phyloP scores from a whole-genome alignment of 2,113 vertebrate species.

The Nesoenas mayeri region DNA sequence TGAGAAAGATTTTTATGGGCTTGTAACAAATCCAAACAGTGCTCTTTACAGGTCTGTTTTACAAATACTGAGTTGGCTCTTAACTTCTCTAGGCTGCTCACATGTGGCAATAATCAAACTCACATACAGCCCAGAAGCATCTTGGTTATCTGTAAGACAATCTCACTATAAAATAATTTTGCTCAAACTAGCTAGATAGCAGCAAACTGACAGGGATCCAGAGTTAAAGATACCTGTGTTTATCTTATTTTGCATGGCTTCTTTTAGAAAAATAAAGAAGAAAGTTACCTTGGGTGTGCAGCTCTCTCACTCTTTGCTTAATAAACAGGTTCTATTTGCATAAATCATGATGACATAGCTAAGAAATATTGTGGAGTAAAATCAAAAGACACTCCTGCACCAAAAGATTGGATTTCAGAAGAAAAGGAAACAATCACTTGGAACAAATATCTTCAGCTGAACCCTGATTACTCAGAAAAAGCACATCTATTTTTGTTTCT shows the following conservation, averaged over 20 bases:
- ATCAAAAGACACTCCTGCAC: background rate
- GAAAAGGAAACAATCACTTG: background rate
- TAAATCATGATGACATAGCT: background rate
- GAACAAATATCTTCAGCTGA: background rate
- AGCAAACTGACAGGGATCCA: background rate
- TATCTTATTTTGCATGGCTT: background rate
- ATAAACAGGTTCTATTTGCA: background rate
- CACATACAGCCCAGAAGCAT: background rate
- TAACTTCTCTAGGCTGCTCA: background rate
- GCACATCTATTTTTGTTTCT: background rate
- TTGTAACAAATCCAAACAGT: background rate
- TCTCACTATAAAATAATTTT: background rate
- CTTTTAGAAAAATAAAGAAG: background rate
- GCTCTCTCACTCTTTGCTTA: background rate
- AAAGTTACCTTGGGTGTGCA: background rate
- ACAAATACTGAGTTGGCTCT: background rate
- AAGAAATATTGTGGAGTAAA: background rate
- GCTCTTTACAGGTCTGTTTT: background rate
- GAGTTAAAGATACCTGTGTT: background rate
- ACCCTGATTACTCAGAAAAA: background rate
- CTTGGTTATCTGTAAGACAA: background rate
- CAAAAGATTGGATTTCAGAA: background rate
- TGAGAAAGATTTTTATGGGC: background rate
- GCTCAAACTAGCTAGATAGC: background rate
- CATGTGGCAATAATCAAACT: conserved; percentile 17